These are phyloP conservation scores for Tylochromis polylepis DNA, from an alignment of 2,113 vertebrate species.

Conservation along the genomic window DNA sequence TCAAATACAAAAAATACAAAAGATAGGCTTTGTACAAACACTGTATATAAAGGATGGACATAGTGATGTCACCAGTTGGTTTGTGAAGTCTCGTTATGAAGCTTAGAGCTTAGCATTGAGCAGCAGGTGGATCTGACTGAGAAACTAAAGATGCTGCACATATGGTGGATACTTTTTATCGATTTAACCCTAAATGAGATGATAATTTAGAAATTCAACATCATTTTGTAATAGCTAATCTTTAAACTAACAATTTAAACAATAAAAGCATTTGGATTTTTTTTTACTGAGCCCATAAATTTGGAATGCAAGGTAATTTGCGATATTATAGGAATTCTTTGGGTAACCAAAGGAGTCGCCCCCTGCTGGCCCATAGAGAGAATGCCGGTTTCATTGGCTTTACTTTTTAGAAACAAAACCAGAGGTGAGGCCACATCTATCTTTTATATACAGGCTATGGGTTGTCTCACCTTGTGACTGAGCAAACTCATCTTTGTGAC, in stretches of 20 bases:
- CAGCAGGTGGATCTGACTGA: too few relatives aligned
- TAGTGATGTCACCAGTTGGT: not conserved
- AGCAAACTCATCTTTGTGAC: conserved; percentile 54
- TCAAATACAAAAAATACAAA: too few relatives aligned
- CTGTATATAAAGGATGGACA: not conserved
- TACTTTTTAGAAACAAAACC: not conserved
- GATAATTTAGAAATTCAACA: not conserved
- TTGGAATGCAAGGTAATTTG: not conserved
- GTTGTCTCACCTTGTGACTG: conserved; percentile 84
- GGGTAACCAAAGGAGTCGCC: not conserved
- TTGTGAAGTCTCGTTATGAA: not conserved
- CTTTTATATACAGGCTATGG: not conserved
- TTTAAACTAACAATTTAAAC: not conserved
- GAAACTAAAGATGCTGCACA: too few relatives aligned
- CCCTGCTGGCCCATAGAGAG: not conserved
- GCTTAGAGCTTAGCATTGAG: too few relatives aligned
- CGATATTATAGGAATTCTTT: not conserved
- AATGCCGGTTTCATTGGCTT: not conserved
- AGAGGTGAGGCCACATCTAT: rapidly evolving
- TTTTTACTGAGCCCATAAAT: not conserved
- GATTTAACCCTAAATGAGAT: not conserved
- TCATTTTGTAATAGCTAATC: not conserved
- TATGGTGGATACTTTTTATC: not conserved
- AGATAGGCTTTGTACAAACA: not conserved
- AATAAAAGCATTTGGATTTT: not conserved